phyloP scores from a whole-genome alignment of 2,888 invertebrate species.

The Platerodrilus igneus region DNA sequence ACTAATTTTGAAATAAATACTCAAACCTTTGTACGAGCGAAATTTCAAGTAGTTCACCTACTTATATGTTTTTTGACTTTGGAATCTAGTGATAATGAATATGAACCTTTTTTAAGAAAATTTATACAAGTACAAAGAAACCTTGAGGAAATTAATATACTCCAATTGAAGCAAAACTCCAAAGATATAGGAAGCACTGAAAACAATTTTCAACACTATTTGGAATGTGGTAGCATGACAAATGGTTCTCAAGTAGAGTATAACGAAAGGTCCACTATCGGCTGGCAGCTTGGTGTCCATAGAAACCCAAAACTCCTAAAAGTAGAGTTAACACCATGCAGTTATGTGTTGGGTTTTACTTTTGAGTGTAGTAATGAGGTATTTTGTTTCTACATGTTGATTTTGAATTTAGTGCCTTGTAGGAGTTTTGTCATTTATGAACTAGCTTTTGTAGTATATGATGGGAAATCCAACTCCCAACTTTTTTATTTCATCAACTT shows the following conservation, averaged over 20 bases:
- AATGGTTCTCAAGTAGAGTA: constrained; percentile 1
- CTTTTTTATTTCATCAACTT: too few relatives aligned
- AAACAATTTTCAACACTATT: not conserved
- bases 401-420: too few relatives aligned
- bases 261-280: constrained; percentile 11
- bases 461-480: too few relatives aligned
- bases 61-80: constrained; percentile 11
- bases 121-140: constrained; percentile 13
- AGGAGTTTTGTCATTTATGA: too few relatives aligned
- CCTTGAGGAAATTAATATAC: constrained; percentile 4
- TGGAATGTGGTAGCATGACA: not conserved
- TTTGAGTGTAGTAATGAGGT: constrained; percentile 30
- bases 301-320: constrained; percentile 25
- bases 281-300: constrained; percentile 21
- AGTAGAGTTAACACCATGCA: constrained; percentile 29
- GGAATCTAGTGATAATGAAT: constrained; percentile 9
- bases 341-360: constrained; percentile 32
- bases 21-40: constrained; percentile 9
- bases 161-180: not conserved
- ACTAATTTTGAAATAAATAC: not conserved
- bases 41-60: constrained; percentile 14
- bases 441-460: too few relatives aligned
- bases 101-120: constrained; percentile 11
- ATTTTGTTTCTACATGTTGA: constrained; percentile 18
- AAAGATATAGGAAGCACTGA: too few relatives aligned